Conservation (phyloP, 2,113 vertebrate genomes). For the Takifugu flavidus region DNA sequence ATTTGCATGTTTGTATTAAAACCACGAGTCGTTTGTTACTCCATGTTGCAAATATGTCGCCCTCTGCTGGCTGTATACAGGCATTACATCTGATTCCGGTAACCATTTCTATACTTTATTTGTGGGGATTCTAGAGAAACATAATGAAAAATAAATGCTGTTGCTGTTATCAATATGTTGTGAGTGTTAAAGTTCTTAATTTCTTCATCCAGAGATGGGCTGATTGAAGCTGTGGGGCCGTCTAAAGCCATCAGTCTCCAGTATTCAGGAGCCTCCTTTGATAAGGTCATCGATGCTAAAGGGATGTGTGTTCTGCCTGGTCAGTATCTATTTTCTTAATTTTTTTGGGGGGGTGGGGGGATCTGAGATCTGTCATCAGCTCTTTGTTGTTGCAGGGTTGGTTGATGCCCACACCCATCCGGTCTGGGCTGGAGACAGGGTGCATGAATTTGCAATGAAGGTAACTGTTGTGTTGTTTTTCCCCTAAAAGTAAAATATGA, state of each 20-base stretch:
- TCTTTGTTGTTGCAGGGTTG: slow-evolving; percentile 78
- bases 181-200: background rate
- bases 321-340: slow-evolving; percentile 43
- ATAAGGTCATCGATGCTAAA: slow-evolving; percentile 85
- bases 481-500: too few species aligned
- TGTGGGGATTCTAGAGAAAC: too few species aligned
- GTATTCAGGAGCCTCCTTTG: slow-evolving; percentile 79
- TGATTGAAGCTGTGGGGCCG: slow-evolving; percentile 84
- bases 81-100: too few species aligned
- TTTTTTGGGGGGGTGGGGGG: background rate
- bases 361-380: background rate
- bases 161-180: background rate
- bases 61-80: too few species aligned
- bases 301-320: slow-evolving; percentile 93
- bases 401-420: slow-evolving; percentile 96
- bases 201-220: slow-evolving; percentile 78
- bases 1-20: too few species aligned
- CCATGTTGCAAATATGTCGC: too few species aligned
- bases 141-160: too few species aligned
- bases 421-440: slow-evolving; percentile 95
- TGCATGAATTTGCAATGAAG: slow-evolving; percentile 98
- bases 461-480: slow-evolving; percentile 64
- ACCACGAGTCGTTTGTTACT: too few species aligned
- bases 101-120: too few species aligned
- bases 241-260: slow-evolving; percentile 73